Evolutionary conservation across 2,888 invertebrate genomes (phyloP).

Genomic region (Silvanus unidentatus): DNA sequence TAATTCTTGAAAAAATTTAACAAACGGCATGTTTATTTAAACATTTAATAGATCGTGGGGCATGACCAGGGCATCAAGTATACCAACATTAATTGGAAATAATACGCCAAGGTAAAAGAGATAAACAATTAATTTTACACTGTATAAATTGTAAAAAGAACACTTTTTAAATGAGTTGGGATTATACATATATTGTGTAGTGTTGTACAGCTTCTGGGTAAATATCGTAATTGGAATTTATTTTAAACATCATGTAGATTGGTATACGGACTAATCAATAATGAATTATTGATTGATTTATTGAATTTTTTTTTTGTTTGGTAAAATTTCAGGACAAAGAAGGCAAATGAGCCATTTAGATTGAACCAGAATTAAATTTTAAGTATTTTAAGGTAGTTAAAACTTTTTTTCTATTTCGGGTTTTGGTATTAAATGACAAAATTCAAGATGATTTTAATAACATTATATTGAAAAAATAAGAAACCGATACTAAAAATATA

Average conservation of each 20-base stretch:
- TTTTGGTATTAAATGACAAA: background rate
- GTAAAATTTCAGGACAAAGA: constrained; percentile 13
- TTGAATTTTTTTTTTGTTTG: background rate
- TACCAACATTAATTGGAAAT: constrained; percentile 75
- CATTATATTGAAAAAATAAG: background rate
- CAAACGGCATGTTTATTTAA: constrained; percentile 35
- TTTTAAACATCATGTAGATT: background rate
- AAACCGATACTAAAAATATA: background rate
- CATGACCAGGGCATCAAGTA: constrained; percentile 86
- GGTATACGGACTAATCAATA: background rate
- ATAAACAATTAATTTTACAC: constrained; percentile 16
- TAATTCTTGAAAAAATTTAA: no score
- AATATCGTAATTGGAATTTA: no score
- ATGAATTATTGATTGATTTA: background rate
- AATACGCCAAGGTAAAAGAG: constrained; percentile 63
- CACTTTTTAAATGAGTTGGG: no score
- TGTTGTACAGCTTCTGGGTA: no score
- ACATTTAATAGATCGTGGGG: constrained; percentile 54
- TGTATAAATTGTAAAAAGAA: constrained; percentile 8
- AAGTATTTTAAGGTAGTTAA: constrained; percentile 9
- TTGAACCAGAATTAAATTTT: constrained; percentile 10
- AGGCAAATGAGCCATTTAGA: constrained; percentile 13
- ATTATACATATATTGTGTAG: no score
- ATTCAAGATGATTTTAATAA: background rate
- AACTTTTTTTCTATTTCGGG: background rate